A percentile compares a stretch with the other conserved stretches of the same genome.
phyloP scores from a whole-genome alignment of 2,888 invertebrate genomes.

The Cremastobaeus sp. region DNA sequence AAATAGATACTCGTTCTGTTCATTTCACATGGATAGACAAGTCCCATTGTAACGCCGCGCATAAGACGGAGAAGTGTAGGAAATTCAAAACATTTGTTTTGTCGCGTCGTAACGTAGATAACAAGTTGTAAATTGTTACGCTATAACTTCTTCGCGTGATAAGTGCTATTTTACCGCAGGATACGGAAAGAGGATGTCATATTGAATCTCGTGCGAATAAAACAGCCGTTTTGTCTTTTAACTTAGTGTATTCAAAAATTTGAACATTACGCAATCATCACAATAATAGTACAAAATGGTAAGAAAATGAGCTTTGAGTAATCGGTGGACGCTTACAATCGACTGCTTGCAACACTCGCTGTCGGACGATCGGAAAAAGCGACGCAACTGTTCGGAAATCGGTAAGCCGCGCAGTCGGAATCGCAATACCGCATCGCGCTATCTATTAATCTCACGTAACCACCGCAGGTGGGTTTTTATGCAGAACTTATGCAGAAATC shows the following conservation, averaged over 20 bases:
- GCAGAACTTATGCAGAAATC: slow-evolving; percentile 44
- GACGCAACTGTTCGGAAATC: slow-evolving; percentile 16
- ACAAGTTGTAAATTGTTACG: slow-evolving; percentile 51
- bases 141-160: slow-evolving; percentile 41
- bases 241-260: slow-evolving; percentile 16
- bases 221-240: background rate
- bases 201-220: slow-evolving; percentile 9
- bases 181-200: slow-evolving; percentile 26
- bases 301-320: background rate
- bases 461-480: too few relatives aligned
- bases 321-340: background rate
- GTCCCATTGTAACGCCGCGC: slow-evolving; percentile 45
- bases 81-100: slow-evolving; percentile 54
- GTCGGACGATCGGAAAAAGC: slow-evolving; percentile 23
- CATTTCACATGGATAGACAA: slow-evolving; percentile 41
- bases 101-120: slow-evolving; percentile 44
- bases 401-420: too few relatives aligned
- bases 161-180: slow-evolving; percentile 18
- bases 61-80: slow-evolving; percentile 54
- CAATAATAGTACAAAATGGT: slow-evolving; percentile 9
- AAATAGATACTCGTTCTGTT: slow-evolving; percentile 47
- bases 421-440: slow-evolving; percentile 25
- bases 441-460: slow-evolving; percentile 24
- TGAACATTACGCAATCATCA: slow-evolving; percentile 25
- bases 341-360: too few relatives aligned